Base-by-base conservation (phyloP, 2,113 vertebrate species). In the Polypterus senegalus region DNA sequence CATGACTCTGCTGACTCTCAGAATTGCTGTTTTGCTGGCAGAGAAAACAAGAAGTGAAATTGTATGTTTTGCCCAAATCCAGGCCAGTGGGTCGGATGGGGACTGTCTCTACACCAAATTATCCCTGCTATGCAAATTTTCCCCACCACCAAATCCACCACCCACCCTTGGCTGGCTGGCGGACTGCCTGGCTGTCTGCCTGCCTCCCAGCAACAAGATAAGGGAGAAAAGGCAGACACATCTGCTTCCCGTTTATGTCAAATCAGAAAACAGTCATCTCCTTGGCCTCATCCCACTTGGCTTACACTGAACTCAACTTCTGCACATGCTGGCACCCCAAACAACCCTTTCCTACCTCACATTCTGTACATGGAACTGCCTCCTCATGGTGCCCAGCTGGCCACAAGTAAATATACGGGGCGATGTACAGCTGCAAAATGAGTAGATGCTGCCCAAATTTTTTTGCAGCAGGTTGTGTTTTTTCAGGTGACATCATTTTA, bases 91-190 rank as follows among this genome's bases (percentile, higher is more conserved):
- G 69, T 72, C 78, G 67, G 58, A 59, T 76, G 79, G 85, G 85
- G 81, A 70, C 73, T 81, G 78, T 79, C 82, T 82, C 79, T 89
- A 86, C 86, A 91, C 89, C 84, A 88, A 86, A 91, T 92, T 88
- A 88, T 92, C 85, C 88, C 80, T 85, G 74, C 84, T 87, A 94
- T 98, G 94, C 94, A 97, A 98, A 95, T 92, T 67, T 76, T 78
- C 27, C 27, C 27, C 27, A 27, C 27, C 27, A 27, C 27, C 27
- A 27, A 27, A 27, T 27, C 27, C 27, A 27, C 27, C 27, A 27
- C 27, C 27, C 27, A 27, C 27, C 27, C 27, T 27, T 27, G 27
- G 27, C 27, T 27, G 27, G 27, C 27, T 27, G 27, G 27, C 27
- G 1, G 27, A 27, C 27, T 27, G 27, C 27, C 80, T 82, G 79